Base-by-base conservation (phyloP, 2,888 invertebrate genomes). In the Dicycla oo region DNA sequence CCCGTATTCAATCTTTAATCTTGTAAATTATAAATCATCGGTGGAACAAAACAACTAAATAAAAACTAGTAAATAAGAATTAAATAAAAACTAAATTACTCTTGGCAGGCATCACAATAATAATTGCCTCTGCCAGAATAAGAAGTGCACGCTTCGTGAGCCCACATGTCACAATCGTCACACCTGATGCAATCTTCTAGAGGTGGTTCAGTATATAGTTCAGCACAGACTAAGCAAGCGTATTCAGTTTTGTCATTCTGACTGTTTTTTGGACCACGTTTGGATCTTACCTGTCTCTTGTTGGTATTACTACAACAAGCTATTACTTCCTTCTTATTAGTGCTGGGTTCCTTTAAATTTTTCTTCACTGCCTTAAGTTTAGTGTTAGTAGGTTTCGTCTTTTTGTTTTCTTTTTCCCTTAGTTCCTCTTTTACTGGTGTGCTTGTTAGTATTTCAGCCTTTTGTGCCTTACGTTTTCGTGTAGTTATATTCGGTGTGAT, bases 121-220 rank as follows among this genome's bases (percentile, higher is more conserved):
- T 69, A 80, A 26, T 45, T 38, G 51, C 74, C 69, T 64, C 57
- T 69, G 15, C 73, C 76, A 65, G 65, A 65, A 64, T 72, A 80
- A 7, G 72, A 30, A 7, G 80, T 78, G 70, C 34, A 34, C 34
- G 34, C 34, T 34, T 34, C 34, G 34, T 34, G 34, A 34, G 34
- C 72, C 78, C 75, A 80, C 61, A 62, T 49, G 4, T 73, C 6
- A 68, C 81, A 84, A 54, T 76, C 69, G 38, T 69, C 75, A 70
- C 82, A 79, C 56, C 58, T 73, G 60, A 84, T 79, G 79, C 82
- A 84, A 30, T 84, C 79, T 69, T 84, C 79, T 54, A 65, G 5
- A 67, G 81, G 78, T 60, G 72, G 76, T 18, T 75, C 34, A 34
- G 34, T 34, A 34, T 34, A 34, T 34, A 34, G 34, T 6, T 34